Conservation (phyloP, 1,140 invertebrate genomes). For the Drosophila setifemur region DNA sequence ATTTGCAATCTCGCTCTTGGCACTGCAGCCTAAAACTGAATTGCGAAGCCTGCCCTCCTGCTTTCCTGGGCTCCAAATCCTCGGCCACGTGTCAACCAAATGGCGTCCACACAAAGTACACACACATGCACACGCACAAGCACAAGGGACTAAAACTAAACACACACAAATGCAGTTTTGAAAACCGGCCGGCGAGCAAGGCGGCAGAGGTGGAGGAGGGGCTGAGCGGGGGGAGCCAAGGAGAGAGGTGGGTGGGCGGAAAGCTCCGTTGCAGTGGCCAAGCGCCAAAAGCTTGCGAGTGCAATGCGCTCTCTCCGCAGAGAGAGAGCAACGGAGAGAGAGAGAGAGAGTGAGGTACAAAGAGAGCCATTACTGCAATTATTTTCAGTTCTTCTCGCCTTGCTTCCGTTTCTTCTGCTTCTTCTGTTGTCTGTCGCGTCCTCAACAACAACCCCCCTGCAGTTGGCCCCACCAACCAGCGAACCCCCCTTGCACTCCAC, state of each 20-base stretch:
- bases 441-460: slow-evolving; percentile 15
- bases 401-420: slow-evolving; percentile 67
- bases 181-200: slow-evolving; percentile 70
- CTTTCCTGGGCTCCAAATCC: slow-evolving; percentile 58
- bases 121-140: neutral
- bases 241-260: slow-evolving; percentile 14
- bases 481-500: slow-evolving; percentile 5
- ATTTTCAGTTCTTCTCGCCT: slow-evolving; percentile 69
- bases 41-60: slow-evolving; percentile 12
- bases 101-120: slow-evolving; percentile 63
- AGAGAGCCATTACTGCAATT: slow-evolving; percentile 60
- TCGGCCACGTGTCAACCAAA: slow-evolving; percentile 73
- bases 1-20: slow-evolving; percentile 3
- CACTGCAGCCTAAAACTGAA: slow-evolving; percentile 16
- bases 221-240: neutral
- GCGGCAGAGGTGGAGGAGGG: slow-evolving; percentile 22
- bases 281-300: slow-evolving; percentile 57
- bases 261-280: slow-evolving; percentile 54
- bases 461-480: neutral
- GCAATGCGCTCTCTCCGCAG: slow-evolving; percentile 46
- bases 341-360: neutral
- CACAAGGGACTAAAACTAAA: too few species aligned
- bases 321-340: slow-evolving; percentile 2
- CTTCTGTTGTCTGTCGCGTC: slow-evolving; percentile 44
- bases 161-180: slow-evolving; percentile 17